A percentile compares a stretch with the other conserved stretches of the same genome.
Evolutionary conservation across 2,888 invertebrate species (phyloP).

Genomic region (Zaprionus obscuricornis): DNA sequence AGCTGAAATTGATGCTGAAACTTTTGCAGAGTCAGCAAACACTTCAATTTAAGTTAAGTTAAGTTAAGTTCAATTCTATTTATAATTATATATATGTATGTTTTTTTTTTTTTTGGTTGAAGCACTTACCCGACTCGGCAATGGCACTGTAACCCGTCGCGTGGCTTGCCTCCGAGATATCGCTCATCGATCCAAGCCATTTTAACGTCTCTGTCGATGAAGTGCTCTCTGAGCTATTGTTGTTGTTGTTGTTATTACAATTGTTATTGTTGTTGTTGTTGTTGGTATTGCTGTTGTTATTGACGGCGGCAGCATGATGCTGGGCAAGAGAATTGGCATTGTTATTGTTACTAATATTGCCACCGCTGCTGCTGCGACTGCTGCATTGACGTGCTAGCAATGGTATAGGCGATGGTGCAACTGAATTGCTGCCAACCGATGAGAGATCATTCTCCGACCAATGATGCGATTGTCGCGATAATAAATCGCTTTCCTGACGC

Average conservation of each 20-base stretch:
- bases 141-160: slow-evolving; percentile 84
- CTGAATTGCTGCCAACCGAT: slow-evolving; percentile 79
- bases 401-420: slow-evolving; percentile 75
- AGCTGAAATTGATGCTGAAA: too few species aligned
- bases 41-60: too few species aligned
- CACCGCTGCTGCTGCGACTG: slow-evolving; percentile 31
- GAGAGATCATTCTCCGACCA: slow-evolving; percentile 84
- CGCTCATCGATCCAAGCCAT: slow-evolving; percentile 91
- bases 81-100: neutral
- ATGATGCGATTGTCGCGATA: slow-evolving; percentile 83
- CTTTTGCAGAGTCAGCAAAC: too few species aligned
- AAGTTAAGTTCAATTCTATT: neutral
- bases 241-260: slow-evolving; percentile 55
- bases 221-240: slow-evolving; percentile 83
- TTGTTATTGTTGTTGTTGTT: slow-evolving; percentile 37
- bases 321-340: slow-evolving; percentile 29
- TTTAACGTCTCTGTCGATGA: slow-evolving; percentile 90
- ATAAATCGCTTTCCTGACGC: slow-evolving; percentile 83
- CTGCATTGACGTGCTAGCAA: slow-evolving; percentile 60
- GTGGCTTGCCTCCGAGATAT: slow-evolving; percentile 87
- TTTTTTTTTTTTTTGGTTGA: neutral
- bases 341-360: slow-evolving; percentile 43
- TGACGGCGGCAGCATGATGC: slow-evolving; percentile 46
- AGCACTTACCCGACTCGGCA: slow-evolving; percentile 83
- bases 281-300: slow-evolving; percentile 33